These are phyloP conservation scores for Steinernema hermaphroditum DNA, from an alignment of 2,888 invertebrate genomes.

Conservation along the genomic window DNA sequence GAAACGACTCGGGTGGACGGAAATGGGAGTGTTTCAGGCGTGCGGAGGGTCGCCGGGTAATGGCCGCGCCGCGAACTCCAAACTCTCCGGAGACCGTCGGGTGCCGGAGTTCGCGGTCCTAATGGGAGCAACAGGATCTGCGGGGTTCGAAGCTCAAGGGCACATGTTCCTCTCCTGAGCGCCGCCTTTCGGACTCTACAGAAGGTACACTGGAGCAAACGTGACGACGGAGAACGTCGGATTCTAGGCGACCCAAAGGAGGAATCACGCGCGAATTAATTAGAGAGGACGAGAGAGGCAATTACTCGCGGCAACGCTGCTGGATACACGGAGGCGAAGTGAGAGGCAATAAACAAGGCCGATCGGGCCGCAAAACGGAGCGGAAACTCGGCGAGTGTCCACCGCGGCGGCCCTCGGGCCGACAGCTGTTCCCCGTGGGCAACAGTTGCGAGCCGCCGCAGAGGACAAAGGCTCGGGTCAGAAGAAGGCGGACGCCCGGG, in stretches of 20 bases:
- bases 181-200: too few species aligned
- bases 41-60: neutral
- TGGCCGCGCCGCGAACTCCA: too few species aligned
- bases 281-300: slow-evolving; percentile 7
- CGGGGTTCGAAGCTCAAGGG: too few species aligned
- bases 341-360: slow-evolving; percentile 25
- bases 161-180: too few species aligned
- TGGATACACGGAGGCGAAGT: slow-evolving; percentile 8
- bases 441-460: slow-evolving; percentile 19
- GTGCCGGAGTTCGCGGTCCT: too few species aligned
- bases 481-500: slow-evolving; percentile 21
- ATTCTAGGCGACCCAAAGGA: too few species aligned
- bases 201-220: too few species aligned
- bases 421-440: slow-evolving; percentile 3
- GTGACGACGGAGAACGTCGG: too few species aligned
- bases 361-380: slow-evolving; percentile 18
- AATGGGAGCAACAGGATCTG: too few species aligned
- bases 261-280: slow-evolving; percentile 26
- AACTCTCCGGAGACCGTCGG: too few species aligned
- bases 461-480: slow-evolving; percentile 31
- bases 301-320: neutral
- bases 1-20: neutral
- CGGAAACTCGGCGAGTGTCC: slow-evolving; percentile 4
- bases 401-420: neutral
- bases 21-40: slow-evolving; percentile 11